Evolutionary conservation across 2,113 vertebrate species (phyloP), one percentile per base, ranked within the genome.

Genomic region (Agapornis roseicollis): DNA sequence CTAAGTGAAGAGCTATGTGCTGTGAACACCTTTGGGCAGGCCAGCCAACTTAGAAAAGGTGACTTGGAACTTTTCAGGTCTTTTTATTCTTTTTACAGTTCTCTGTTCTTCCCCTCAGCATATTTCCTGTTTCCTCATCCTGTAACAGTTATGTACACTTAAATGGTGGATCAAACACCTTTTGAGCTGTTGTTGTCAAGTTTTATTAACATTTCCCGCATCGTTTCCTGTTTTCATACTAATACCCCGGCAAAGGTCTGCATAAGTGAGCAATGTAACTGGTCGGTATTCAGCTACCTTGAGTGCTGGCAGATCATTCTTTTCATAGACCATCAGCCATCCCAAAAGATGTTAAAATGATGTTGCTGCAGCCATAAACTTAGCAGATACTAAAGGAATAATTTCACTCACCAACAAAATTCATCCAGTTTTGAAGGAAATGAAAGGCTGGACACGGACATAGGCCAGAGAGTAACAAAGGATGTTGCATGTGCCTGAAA

Each of bases 71-170:
- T 93, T 88, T 94, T 96, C 77, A 58, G n/a, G 66, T 85, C 76
- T 80, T 58, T 89, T 91, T 71, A 92, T 72, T 52, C 53, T 90
- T 94, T 92, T 92, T 60, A 89, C 86, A 68, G 29, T 83, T 94
- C 66, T 80, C 68, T 79, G 52, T 73, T 95, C 88, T 89, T 77
- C 70, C 63, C 64, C 84, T 72, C 63, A 82, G 55, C 6, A 1
- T 80, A 79, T 94, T 95, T 96, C 96, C 91, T 95, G 94, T 94
- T 96, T 95, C 96, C 96, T 95, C 93, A 94, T 98, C 93, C 89
- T 72, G 65, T 91, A 87, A 91, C 94, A 91, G 91, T 68, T 79
- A 73, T 85, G 65, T 76, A 89, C 85, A 90, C 47, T 96, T 91
- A 92, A 94, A 93, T 2, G 0, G 96, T 91, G 96, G 94, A 97